phyloP scores from a whole-genome alignment of 2,888 invertebrate genomes.

The Callyntrura sp. region DNA sequence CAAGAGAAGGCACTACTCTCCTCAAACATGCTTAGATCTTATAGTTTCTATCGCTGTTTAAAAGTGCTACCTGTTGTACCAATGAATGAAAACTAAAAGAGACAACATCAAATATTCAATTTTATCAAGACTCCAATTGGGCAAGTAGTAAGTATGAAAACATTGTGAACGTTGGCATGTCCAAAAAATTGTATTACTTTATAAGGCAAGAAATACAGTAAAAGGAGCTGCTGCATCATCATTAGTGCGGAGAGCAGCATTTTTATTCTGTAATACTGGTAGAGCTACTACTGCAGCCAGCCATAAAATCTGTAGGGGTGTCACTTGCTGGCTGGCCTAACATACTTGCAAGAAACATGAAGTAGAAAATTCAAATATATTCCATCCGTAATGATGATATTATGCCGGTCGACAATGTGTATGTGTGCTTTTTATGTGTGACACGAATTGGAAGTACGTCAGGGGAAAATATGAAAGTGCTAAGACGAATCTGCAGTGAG shows the following conservation, averaged over 20 bases:
- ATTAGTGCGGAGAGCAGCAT: background rate
- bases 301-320: slow-evolving; percentile 18
- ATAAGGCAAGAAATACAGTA: slow-evolving; percentile 47
- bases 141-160: slow-evolving; percentile 12
- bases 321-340: background rate
- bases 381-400: background rate
- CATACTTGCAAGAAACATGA: background rate
- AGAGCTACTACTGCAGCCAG: slow-evolving; percentile 14
- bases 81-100: slow-evolving; percentile 34
- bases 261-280: background rate
- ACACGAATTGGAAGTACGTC: slow-evolving; percentile 14
- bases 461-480: slow-evolving; percentile 8
- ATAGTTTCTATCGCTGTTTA: background rate
- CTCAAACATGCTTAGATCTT: background rate
- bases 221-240: slow-evolving; percentile 26
- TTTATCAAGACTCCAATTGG: slow-evolving; percentile 39
- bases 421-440: background rate
- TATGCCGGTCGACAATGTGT: background rate
- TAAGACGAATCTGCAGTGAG: background rate
- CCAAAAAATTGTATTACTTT: slow-evolving; percentile 54
- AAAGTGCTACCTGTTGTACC: slow-evolving; percentile 16
- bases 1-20: background rate
- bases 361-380: background rate
- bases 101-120: slow-evolving; percentile 38
- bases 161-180: slow-evolving; percentile 4